Base-by-base conservation (phyloP, 1,140 invertebrate species). In the Neotoxoptera formosana region DNA sequence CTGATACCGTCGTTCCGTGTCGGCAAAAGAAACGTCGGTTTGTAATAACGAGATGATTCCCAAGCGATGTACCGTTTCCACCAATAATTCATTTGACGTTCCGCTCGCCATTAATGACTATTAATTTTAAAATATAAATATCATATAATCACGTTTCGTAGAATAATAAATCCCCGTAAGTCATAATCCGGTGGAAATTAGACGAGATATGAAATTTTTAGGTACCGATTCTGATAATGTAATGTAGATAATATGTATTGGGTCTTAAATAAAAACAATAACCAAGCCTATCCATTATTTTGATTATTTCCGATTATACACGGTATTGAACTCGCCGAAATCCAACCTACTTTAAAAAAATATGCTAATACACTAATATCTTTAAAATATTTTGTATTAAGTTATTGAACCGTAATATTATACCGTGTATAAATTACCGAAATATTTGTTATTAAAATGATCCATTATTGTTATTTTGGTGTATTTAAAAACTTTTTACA, bases 31-130 rank as follows among this genome's bases (percentile, higher is more conserved):
- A n/a, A 21, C 86, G 84, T 2, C 25, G 86, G 86, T 30, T 87
- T n/a, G 30, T n/a, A n/a, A 48, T 87, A 48, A 48, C 30, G 47
- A 48, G 30, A 87, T n/a, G 45, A 87, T 87, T 87, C 17, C 17
- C 17, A 17, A n/a, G 36, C 17, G 30, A 30, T 48, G 17, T 87
- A n/a, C 45, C 86, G 17, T 48, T 51, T 84, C 34, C 36, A 47
- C 30, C 47, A 2, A 87, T 48, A 87, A 87, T 87, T 87, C n/a
- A 87, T 48, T 87, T 87, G 30, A 34, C 86, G 47, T 87, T 87
- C 45, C 30, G 86, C 30, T n/a, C 34, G 7, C 86, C 86, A 87
- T 87, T 87, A 87, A 87, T 87, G 21, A 87, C 86, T 48, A 21
- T 87, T 87, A 21, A 47, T 47, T 87, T 34, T 1, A 48, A 30